phyloP scores from a whole-genome alignment of 2,113 vertebrate genomes.

The Paramormyrops kingsleyae region DNA sequence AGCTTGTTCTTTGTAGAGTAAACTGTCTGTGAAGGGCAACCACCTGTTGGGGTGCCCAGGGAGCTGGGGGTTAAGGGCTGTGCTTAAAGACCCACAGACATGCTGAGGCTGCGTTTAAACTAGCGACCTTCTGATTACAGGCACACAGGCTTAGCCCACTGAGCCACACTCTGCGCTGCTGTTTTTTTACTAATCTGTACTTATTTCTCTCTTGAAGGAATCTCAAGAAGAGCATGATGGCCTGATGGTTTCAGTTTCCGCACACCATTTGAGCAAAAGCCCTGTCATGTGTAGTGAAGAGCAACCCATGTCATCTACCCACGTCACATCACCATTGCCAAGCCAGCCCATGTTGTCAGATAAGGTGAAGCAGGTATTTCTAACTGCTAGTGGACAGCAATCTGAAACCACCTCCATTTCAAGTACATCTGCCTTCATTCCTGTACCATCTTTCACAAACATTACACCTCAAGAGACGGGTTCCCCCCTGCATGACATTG shows the following conservation, averaged over 20 bases:
- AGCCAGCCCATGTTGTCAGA: background rate
- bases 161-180: too few relatives aligned
- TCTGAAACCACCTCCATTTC: background rate
- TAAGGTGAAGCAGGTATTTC: background rate
- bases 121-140: too few relatives aligned
- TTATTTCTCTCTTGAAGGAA: background rate
- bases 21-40: too few relatives aligned
- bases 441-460: background rate
- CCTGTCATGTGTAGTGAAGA: background rate
- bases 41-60: too few relatives aligned
- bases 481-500: background rate
- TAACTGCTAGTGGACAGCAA: background rate
- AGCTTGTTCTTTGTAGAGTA: too few relatives aligned
- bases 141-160: too few relatives aligned
- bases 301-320: background rate
- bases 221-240: background rate
- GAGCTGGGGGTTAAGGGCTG: too few relatives aligned
- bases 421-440: background rate
- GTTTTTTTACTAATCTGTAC: background rate
- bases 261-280: background rate
- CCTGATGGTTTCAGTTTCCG: background rate
- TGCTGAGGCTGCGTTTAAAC: too few relatives aligned
- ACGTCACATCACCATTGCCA: background rate
- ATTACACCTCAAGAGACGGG: background rate
- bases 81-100: too few relatives aligned